phyloP scores from a whole-genome alignment of 30 jellyfish, hydroid and myxozoan genomes.

The Aurelia aurita region DNA sequence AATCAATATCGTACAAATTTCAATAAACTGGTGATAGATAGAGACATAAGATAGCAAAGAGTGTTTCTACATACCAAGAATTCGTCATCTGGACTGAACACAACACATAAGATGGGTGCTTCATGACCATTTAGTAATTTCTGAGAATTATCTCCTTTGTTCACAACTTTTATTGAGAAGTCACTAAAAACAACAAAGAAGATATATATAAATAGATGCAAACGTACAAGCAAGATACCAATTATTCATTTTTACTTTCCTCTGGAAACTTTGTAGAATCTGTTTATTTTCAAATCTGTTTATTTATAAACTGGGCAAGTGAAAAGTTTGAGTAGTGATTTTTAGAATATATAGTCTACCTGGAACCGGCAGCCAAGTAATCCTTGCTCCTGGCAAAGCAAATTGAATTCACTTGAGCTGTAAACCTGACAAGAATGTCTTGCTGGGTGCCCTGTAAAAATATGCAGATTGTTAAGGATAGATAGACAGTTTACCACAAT shows the following conservation, averaged over 20 bases:
- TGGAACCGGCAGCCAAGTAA: constrained; percentile 82
- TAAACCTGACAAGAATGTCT: constrained; percentile 73
- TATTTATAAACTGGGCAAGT: too few species aligned
- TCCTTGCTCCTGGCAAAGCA: constrained; percentile 42
- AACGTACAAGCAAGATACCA: background rate
- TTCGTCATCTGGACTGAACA: constrained; percentile 62
- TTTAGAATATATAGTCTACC: constrained; percentile 54
- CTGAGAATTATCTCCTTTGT: constrained; percentile 57
- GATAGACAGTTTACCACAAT: too few species aligned
- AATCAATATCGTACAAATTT: too few species aligned
- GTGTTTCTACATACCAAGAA: constrained; percentile 57
- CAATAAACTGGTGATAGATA: too few species aligned
- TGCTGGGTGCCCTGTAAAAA: constrained; percentile 60
- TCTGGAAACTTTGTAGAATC: too few species aligned
- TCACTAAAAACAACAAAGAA: constrained; percentile 53
- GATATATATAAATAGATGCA: background rate
- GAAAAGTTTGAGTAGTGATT: too few species aligned
- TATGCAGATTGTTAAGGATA: too few species aligned
- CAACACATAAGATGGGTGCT: constrained; percentile 83
- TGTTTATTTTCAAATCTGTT: too few species aligned
- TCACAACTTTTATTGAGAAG: constrained; percentile 60
- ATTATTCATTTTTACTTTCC: too few species aligned
- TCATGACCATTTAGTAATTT: constrained; percentile 78
- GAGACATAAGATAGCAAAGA: background rate
- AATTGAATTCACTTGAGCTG: constrained; percentile 78